Base-by-base conservation (phyloP, 2,888 invertebrate genomes). In the Miltochrista miniata region DNA sequence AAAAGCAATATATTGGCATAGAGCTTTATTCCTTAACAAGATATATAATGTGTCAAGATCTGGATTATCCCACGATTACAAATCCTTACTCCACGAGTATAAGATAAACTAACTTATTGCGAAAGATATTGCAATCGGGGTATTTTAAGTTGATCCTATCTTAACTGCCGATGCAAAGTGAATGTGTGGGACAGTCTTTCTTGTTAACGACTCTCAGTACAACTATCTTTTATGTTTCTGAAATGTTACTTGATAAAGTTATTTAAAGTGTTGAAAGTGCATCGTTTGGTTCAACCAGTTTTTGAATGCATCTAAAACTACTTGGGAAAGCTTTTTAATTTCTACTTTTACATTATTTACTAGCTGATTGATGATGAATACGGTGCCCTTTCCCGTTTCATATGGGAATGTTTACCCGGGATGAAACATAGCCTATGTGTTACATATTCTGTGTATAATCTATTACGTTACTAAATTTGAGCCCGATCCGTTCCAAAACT, bases 121-220 rank as follows among this genome's bases (percentile, higher is more conserved):
- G 38, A 38, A 48, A 60, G 74, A 74, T 74, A 74, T 72, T 73
- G 74, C 76, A 72, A 79, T 80, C 74, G 68, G 70, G 60, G 72
- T 75, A 76, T 78, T 81, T 81, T 77, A 76, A 78, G 76, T 74
- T 67, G 68, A 75, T 76, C 64, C 71, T 81, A 79, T 81, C 80
- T 81, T 70, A 81, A 83, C 78, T 74, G 76, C 68, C 71, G 73
- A 76, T 76, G 79, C 76, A 75, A 71, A 72, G 74, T 68, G 70
- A 79, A 70, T 77, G 80, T 81, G 81, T 80, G 76, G 78, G 80
- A 78, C 76, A 77, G 79, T 70, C 79, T 79, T 81, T 81, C 82
- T 81, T 79, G 83, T 81, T 81, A 81, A 81, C 79, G 79, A 73
- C 71, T 64, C 44, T 50, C 56, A 68, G 67, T 71, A 80, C 80